These are phyloP conservation scores for Trisateles emortualis DNA, from an alignment of 2,888 invertebrate species.

Conservation along the genomic window DNA sequence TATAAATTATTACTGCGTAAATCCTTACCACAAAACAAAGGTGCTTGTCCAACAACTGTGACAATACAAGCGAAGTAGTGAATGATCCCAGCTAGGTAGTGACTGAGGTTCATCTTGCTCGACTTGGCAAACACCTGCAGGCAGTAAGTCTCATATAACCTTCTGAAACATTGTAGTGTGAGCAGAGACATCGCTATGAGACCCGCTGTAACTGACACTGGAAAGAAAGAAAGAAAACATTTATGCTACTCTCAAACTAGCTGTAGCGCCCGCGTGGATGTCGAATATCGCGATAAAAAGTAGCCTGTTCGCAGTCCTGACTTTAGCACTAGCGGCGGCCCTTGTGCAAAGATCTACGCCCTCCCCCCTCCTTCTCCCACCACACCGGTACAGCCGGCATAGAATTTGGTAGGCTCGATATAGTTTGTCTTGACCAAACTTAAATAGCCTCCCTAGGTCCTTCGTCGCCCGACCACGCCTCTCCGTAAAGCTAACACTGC, in stretches of 20 bases:
- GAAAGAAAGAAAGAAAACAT: constrained; percentile 41
- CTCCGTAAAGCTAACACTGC: too few species aligned
- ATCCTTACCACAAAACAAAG: constrained; percentile 88
- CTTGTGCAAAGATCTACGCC: too few species aligned
- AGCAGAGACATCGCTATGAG: constrained; percentile 88
- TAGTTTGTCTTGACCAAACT: too few species aligned
- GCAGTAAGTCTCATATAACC: constrained; percentile 93
- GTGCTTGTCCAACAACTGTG: constrained; percentile 90
- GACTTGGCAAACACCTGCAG: constrained; percentile 93
- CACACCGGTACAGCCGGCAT: too few species aligned
- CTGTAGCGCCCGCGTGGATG: too few species aligned
- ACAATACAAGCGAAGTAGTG: constrained; percentile 92
- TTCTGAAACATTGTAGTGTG: constrained; percentile 89
- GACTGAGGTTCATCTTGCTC: constrained; percentile 92
- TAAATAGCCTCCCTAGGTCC: too few species aligned
- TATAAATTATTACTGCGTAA: background rate
- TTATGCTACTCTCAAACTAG: background rate
- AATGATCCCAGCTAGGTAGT: constrained; percentile 91
- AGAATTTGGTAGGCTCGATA: too few species aligned
- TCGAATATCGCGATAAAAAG: too few species aligned
- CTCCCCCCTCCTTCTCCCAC: too few species aligned
- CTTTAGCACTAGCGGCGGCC: too few species aligned
- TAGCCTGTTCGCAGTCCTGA: too few species aligned
- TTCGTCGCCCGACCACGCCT: too few species aligned
- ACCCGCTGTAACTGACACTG: constrained; percentile 88